Base-by-base conservation (phyloP, 2,888 invertebrate genomes). In the Ceriagrion tenellum region DNA sequence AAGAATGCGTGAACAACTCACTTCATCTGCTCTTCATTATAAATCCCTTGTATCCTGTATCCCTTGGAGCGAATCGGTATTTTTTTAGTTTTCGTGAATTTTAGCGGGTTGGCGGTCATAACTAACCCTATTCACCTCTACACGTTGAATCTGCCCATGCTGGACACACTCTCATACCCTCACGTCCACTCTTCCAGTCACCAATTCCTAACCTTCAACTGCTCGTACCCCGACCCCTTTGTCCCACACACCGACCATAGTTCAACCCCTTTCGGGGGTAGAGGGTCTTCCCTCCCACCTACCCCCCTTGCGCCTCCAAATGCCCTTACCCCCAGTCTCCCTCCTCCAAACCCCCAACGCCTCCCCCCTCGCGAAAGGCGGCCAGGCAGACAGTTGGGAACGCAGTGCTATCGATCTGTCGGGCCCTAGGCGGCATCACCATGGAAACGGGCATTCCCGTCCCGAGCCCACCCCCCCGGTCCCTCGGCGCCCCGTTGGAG, bases 321-420 rank as follows among this genome's bases (percentile, higher is more conserved):
- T 40, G 20, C 26, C 35, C 40, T 35, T 35, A 40, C 40, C 47
- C 55, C 89, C 55, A 30, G 16, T 2, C 12, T 26, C 26, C 40
- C 40, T 47, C 47, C 40, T 26, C 47, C 40, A 4, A n/a, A 16
- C 47, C 47, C 16, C 88, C 88, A 8, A 10, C 12, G 47, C 16
- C 55, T n/a, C 0, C 55, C n/a, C n/a, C 26, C 55, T 89, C 89
- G 89, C 89, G 47, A 23, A 89, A 89, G 89, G 89, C 89, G 89
- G 89, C 55, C 89, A 69, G 63, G 93, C 93, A 93, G 93, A 93
- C 93, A 40, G 69, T 74, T 40, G 93, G 55, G 59, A 93, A 93
- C 93, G 93, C 93, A 93, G 93, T 47, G 93, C 74, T 93, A 93
- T 93, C 93, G 93, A 93, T 93, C 93, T 69, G 69, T 93, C 93